Conservation (phyloP, 53 echinoderm and acorn worm species). For the Henricia sp. region DNA sequence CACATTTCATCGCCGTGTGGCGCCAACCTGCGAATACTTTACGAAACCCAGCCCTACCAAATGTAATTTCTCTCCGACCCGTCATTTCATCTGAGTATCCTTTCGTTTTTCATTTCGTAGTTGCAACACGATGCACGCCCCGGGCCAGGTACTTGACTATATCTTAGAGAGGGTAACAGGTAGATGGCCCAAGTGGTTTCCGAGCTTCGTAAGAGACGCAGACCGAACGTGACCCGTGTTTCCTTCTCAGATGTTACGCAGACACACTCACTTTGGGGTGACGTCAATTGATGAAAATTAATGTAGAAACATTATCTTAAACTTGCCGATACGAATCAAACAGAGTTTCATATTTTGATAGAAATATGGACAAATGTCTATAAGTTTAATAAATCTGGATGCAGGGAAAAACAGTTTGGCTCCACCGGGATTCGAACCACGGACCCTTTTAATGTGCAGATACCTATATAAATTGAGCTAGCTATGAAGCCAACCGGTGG, state of each 20-base stretch:
- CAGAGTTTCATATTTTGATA: too few relatives aligned
- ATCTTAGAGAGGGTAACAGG: constrained; percentile 46
- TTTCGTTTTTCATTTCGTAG: constrained; percentile 35
- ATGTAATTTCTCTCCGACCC: neutral
- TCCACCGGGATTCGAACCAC: too few relatives aligned
- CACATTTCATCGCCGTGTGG: too few relatives aligned
- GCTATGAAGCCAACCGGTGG: too few relatives aligned
- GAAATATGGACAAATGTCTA: too few relatives aligned
- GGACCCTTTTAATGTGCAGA: too few relatives aligned
- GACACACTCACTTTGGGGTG: neutral
- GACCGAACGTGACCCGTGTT: constrained; percentile 47
- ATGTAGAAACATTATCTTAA: too few relatives aligned
- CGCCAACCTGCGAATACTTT: neutral
- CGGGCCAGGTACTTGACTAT: constrained; percentile 28
- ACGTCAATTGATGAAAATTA: too few relatives aligned
- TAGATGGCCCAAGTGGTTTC: constrained; percentile 3
- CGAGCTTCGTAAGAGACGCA: neutral
- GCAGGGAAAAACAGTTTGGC: too few relatives aligned
- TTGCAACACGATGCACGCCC: constrained; percentile 45
- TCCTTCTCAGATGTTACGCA: neutral
- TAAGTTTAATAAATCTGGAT: too few relatives aligned
- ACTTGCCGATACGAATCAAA: too few relatives aligned
- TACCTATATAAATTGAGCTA: too few relatives aligned
- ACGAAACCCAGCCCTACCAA: neutral
- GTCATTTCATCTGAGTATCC: neutral